Evolutionary conservation across 2,888 invertebrate genomes (phyloP), one percentile per base, ranked within the genome.

Genomic region (Tortricodes alternella): DNA sequence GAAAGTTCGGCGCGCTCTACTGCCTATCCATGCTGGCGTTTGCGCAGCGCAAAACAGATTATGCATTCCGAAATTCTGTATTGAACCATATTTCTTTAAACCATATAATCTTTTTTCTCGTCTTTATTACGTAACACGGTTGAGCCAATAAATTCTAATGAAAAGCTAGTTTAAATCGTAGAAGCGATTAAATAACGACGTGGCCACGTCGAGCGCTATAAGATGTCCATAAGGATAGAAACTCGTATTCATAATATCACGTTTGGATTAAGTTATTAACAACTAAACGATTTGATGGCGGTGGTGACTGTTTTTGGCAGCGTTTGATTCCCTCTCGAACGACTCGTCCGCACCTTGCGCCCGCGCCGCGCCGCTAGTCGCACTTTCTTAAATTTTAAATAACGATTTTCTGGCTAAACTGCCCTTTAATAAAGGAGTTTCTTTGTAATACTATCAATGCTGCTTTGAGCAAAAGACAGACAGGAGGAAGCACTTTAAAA

Each of bases 1-100:
- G 81, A 83, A 83, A 85, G 78, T 68, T 67, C 66, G 66, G 69
- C 65, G 59, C 81, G 84, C 82, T 82, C 80, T 79, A 76, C 74
- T 84, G 82, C 77, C 73, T 80, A 80, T 80, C 74, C 71, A 76
- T 77, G 76, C 79, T 81, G 78, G 74, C 65, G 67, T 71, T n/a
- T 65, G 71, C 70, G 69, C 71, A 70, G n/a, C n/a, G 11, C 11
- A n/a, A 73, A 81, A 76, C 68, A 67, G 71, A 80, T 81, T 82
- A 78, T 76, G 76, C 63, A 74, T 73, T 76, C 73, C 74, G 68
- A 68, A 75, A 73, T 58, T 51, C 64, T 65, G 56, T 63, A 59
- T 59, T 62, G 35, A 60, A 39, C 18, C 8, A 35, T 34, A 41
- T 23, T 41, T n/a, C 18, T 16, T 6, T 24, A 3, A 7, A 32